Evolutionary conservation across 2,888 invertebrate genomes (phyloP), one percentile per base, ranked within the genome.

Genomic region (Luperina nickerlii): DNA sequence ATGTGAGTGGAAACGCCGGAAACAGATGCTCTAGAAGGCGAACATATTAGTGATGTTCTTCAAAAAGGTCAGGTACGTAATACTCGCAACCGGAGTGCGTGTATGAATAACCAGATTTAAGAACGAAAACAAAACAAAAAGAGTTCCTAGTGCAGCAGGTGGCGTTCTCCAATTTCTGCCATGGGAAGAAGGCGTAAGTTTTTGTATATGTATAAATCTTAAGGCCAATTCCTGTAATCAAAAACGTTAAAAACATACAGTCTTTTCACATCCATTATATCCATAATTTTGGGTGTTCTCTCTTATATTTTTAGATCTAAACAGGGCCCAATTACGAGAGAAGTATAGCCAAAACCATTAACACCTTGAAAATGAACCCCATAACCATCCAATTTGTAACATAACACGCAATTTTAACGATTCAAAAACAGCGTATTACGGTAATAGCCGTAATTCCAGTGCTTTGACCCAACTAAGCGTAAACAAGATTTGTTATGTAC

Each of bases 401-500:
- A 62, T 79, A 81, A 87, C 60, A 84, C 88, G 79, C 70, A 76
- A 87, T 82, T 87, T 87, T 80, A 84, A 87, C 67, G 82, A 70
- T 67, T 65, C 76, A 78, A 83, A 82, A 79, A 83, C 78, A 82
- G 74, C 72, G 65, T 84, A 79, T 86, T 81, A 85, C 84, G 74
- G 84, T 86, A 88, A 88, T 87, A 84, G 82, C 77, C 74, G 79
- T 86, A 87, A 90, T 89, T 86, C 73, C 81, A 79, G 83, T 73
- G 79, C 79, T 87, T 84, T 79, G 83, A 85, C 78, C 76, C 74
- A 74, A 65, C 74, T 75, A 48, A 78, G 45, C 78, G 85, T 87
- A 88, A 90, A 90, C 86, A 90, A 77, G 84, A 89, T 91, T 90
- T 89, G 85, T 87, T 82, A 81, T 82, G 74, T 54, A 74, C 67